These are phyloP conservation scores for Cephus pulcher DNA, from an alignment of 2,888 invertebrate genomes.

Conservation along the genomic window DNA sequence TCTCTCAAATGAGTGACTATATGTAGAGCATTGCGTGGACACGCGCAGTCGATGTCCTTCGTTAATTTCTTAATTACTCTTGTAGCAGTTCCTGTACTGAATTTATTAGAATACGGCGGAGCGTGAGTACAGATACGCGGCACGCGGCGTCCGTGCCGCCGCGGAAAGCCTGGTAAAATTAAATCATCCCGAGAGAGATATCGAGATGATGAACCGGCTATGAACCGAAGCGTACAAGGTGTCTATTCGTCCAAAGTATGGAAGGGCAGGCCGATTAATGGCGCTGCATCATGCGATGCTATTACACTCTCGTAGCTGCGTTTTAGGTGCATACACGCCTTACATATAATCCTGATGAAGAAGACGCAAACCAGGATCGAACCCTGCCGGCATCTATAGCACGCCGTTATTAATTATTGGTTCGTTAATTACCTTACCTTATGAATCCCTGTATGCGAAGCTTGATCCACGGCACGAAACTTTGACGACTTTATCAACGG, in stretches of 20 bases:
- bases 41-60: background rate
- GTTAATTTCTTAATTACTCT: background rate
- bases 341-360: background rate
- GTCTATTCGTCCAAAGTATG: conserved; percentile 57
- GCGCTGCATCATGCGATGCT: conserved; percentile 56
- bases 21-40: background rate
- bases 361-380: background rate
- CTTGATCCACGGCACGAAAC: background rate
- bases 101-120: background rate
- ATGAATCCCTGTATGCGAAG: background rate
- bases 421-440: conserved; percentile 49
- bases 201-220: conserved; percentile 55
- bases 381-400: conserved; percentile 26
- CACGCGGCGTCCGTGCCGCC: conserved; percentile 4
- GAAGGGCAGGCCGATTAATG: conserved; percentile 57
- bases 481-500: background rate
- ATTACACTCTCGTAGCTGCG: conserved; percentile 51
- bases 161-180: conserved; percentile 30
- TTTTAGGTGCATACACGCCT: conserved; percentile 37
- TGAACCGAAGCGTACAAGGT: conserved; percentile 54
- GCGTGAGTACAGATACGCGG: background rate
- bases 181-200: conserved; percentile 44
- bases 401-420: conserved; percentile 45
- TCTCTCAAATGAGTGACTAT: background rate
- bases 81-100: background rate